Base-by-base conservation (phyloP, 2,888 invertebrate genomes). In the Polia nebulosa region DNA sequence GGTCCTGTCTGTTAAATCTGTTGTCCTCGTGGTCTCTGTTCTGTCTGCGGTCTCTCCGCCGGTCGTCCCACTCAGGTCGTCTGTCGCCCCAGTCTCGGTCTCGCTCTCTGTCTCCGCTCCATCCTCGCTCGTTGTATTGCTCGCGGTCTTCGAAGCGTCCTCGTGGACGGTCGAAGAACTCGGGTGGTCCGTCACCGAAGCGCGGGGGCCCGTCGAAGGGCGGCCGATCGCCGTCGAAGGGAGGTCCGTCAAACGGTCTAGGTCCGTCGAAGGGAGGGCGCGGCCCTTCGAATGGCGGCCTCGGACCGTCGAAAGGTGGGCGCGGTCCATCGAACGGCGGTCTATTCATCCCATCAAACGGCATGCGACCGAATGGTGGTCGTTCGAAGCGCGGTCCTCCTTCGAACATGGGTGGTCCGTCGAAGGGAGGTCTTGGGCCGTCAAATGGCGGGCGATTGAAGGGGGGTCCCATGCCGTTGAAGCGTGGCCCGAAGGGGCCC, bases 111-210 rank as follows among this genome's bases (percentile, higher is more conserved):
- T 93, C 91, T n/a, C 91, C 90, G 55, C 90, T 91, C 95, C 94
- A 92, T 0, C 88, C 89, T 41, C 94, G 85, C 1, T 95, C 95
- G 44, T 89, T 90, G 73, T 88, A 94, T 69, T 89, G 89, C 17
- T 94, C 94, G 47, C 94, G 86, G 0, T 95, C 95, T 2, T 95
- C 95, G 77, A 93, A 95, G 41, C 94, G 88, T 58, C 94, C 87
- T 66, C 94, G 87, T 61, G 92, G 92, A 56, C 95, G 88, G 27
- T 95, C 95, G 79, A 93, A 95, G 88, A 90, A 94, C 45, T 94
- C 94, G 0, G 94, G 92, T 0, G 93, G 94, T 0, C 92, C 93
- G 56, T 87, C 39, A 41, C 39, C 88, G 58, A 85, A 87, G 0
- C 73, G 85, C 25, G 85, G 81, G 2, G 85, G 85, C 3, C 85